Conservation (phyloP, 1,140 invertebrate genomes). For the Pseudoatta argentina region DNA sequence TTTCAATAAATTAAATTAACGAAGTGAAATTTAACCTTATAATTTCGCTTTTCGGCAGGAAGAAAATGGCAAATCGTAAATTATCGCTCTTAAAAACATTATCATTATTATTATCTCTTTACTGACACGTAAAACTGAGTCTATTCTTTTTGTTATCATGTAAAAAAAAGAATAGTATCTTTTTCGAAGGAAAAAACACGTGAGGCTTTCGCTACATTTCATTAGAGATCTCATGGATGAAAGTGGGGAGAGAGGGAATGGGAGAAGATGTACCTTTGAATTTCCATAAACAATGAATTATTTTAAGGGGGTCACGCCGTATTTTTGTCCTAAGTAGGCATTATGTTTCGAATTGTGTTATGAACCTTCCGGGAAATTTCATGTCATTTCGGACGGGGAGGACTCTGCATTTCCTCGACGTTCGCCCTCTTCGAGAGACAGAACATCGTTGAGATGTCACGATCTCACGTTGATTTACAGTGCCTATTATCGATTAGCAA, state of each 20-base stretch:
- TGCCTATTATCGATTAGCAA: constrained; percentile 73
- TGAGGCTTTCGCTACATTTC: constrained; percentile 40
- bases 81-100: neutral
- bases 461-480: constrained; percentile 75
- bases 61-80: neutral
- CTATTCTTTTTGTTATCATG: constrained; percentile 34
- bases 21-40: neutral
- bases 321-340: neutral
- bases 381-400: neutral
- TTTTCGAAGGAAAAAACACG: constrained; percentile 2
- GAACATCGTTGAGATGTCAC: constrained; percentile 66
- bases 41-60: neutral
- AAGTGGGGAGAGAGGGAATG: neutral
- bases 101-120: neutral
- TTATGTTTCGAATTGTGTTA: constrained; percentile 10
- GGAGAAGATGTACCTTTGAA: constrained; percentile 2
- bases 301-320: constrained; percentile 36
- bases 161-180: constrained; percentile 7
- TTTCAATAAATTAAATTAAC: constrained; percentile 8
- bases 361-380: neutral
- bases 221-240: constrained; percentile 22
- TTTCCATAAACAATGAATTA: constrained; percentile 61
- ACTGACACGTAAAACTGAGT: neutral
- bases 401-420: neutral
- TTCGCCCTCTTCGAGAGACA: constrained; percentile 33